phyloP scores from a whole-genome alignment of 2,888 invertebrate genomes.

The Dolomedes plantarius region DNA sequence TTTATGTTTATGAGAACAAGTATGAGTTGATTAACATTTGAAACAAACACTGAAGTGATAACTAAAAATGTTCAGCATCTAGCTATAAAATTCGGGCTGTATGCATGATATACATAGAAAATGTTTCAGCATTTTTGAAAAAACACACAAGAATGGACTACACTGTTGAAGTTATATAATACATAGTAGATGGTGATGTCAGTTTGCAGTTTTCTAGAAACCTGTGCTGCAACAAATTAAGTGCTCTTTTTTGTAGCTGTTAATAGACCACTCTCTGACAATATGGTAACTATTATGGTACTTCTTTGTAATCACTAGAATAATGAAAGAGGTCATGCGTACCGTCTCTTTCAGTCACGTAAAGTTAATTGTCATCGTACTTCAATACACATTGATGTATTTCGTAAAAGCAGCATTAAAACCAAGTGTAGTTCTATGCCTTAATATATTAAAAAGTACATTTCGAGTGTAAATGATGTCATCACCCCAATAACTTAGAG shows the following conservation, averaged over 20 bases:
- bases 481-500: no score
- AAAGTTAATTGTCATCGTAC: no score
- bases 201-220: slow-evolving; percentile 50
- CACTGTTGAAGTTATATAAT: slow-evolving; percentile 36
- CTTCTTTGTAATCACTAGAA: neutral
- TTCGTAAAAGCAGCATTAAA: no score
- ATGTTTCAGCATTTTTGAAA: slow-evolving; percentile 30
- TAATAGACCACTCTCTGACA: slow-evolving; percentile 16
- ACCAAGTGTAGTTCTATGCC: no score
- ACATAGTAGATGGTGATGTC: slow-evolving; percentile 51
- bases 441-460: no score
- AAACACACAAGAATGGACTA: slow-evolving; percentile 27
- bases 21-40: neutral
- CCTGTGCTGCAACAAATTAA: slow-evolving; percentile 63
- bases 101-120: slow-evolving; percentile 19
- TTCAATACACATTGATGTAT: no score
- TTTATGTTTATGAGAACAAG: neutral
- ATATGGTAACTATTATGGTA: slow-evolving; percentile 5
- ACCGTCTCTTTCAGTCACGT: neutral
- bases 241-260: slow-evolving; percentile 17
- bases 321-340: slow-evolving; percentile 1
- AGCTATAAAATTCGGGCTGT: neutral
- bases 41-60: neutral
- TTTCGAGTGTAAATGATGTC: no score
- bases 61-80: neutral